Evolutionary conservation across 2,797 vertebrate genomes (phyloP).

Genomic region (Tamandua tetradactyla): DNA sequence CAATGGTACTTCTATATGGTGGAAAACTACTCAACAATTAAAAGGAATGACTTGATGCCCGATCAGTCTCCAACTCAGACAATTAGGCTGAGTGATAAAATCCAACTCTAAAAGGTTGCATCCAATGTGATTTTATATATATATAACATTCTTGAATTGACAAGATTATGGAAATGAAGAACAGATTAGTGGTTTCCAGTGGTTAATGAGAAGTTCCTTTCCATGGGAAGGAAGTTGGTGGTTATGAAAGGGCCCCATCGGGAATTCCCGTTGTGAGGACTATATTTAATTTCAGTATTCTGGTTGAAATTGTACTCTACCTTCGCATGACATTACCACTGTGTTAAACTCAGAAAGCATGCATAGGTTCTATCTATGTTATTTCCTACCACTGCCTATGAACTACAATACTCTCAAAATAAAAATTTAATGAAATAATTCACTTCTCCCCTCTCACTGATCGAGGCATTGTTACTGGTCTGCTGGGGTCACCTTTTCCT

Average conservation of each 20-base stretch:
- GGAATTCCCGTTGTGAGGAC: background rate
- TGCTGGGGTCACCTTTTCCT: background rate
- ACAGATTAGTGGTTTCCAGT: background rate
- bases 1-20: background rate
- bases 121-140: background rate
- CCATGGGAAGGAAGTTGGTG: background rate
- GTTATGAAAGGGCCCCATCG: accelerated
- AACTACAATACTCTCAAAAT: background rate
- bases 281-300: background rate
- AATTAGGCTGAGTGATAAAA: background rate
- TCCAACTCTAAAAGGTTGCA: too few relatives aligned
- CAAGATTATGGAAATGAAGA: background rate
- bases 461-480: background rate
- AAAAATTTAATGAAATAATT: background rate
- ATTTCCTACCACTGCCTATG: background rate
- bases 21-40: background rate
- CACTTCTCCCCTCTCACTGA: background rate
- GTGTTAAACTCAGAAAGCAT: too few relatives aligned
- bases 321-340: too few relatives aligned
- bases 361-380: background rate
- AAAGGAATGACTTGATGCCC: background rate
- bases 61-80: background rate
- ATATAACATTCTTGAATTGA: background rate
- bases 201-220: background rate
- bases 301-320: too few relatives aligned